Evolutionary conservation across 1,140 invertebrate species (phyloP).

Genomic region (Bombus confusus): DNA sequence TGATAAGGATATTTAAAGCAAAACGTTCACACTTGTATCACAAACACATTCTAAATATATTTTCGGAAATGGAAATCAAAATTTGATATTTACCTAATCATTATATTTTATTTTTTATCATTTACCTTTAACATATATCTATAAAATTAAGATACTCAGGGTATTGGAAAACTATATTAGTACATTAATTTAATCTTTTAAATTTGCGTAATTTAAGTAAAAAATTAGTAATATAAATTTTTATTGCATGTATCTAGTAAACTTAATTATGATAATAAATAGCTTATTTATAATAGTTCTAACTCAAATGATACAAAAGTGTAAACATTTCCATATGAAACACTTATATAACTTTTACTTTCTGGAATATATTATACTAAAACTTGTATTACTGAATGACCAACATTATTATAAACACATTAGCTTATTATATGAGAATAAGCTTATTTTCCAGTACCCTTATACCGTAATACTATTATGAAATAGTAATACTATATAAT

Average conservation of each 20-base stretch:
- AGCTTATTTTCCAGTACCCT: conserved; percentile 10
- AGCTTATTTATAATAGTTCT: background rate
- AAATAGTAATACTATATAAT: too few species aligned
- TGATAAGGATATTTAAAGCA: conserved; percentile 10
- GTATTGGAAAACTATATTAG: background rate
- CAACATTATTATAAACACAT: background rate
- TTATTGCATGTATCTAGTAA: background rate
- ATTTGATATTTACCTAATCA: background rate
- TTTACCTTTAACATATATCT: background rate
- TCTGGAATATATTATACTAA: background rate
- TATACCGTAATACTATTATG: background rate
- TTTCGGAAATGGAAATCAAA: background rate
- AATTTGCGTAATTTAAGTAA: background rate
- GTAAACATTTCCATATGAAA: background rate
- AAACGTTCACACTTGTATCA: conserved; percentile 27
- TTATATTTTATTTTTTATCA: background rate
- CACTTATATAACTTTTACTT: background rate
- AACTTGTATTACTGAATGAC: background rate
- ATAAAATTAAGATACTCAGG: background rate
- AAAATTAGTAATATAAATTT: conserved; percentile 25
- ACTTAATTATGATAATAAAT: background rate
- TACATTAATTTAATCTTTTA: conserved; percentile 9
- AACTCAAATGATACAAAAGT: background rate
- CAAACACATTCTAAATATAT: conserved; percentile 18
- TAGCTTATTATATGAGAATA: background rate